Evolutionary conservation across 2,888 invertebrate species (phyloP), one percentile per base, ranked within the genome.

Genomic region (Mythimna impura): DNA sequence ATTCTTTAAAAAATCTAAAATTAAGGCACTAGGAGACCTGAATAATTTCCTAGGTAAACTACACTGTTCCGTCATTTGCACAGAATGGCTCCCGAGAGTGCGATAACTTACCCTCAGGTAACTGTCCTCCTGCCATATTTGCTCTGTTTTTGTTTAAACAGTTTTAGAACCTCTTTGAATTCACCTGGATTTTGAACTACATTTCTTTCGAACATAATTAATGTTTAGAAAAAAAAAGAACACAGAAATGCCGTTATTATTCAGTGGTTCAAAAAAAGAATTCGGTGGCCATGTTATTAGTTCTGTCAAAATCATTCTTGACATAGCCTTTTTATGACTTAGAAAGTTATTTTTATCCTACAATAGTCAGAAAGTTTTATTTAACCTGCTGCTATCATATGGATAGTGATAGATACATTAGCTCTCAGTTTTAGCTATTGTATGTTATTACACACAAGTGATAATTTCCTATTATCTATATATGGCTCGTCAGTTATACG

Each of bases 51-150:
- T 68, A 81, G 62, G 54, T 34, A 61, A 70, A 78, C 69, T 73
- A 73, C 58, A 61, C 17, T 50, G 74, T 60, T 65, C 69, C 66
- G 71, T 76, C 76, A 82, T 83, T 78, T 61, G 71, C 62, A 10
- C 62, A 25, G 77, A 76, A 85, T 72, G 43, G 64, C 40, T 67
- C 85, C 85, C 86, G n/a, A 25, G 86, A 62, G 85, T 30, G 61
- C 75, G 7, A 85, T 79, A 74, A 81, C 73, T 85, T 79, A 83
- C 71, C 67, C 75, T 22, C 66, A 75, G 76, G 80, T 77, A 67
- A 81, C 22, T 80, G 83, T 82, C 78, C 68, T 57, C 68, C 14
- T 50, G 52, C 52, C 71, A 64, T 73, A 75, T 73, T 76, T 78
- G 61, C 71, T 64, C 47, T 71, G 67, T 65, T 84, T 83, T 84